These are phyloP conservation scores for Hypsibius dujardini DNA, from an alignment of 1,140 invertebrate species.

Conservation along the genomic window DNA sequence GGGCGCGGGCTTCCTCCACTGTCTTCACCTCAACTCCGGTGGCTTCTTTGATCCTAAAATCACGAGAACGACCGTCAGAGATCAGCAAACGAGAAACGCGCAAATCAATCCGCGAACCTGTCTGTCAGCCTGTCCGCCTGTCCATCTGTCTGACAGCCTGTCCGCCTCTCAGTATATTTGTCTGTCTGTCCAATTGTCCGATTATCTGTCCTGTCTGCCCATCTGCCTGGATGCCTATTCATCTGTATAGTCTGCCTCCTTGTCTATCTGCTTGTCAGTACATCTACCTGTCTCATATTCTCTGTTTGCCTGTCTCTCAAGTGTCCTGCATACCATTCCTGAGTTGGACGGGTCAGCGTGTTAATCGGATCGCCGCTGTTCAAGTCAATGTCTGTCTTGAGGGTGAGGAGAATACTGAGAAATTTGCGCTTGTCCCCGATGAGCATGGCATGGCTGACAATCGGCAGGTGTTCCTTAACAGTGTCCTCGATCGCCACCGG, in stretches of 20 bases:
- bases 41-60: not conserved
- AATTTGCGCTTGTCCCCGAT: conserved; percentile 72
- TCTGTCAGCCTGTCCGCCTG: no score
- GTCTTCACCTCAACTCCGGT: conserved; percentile 47
- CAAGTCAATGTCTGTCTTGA: conserved; percentile 54
- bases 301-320: not conserved
- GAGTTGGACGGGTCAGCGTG: conserved; percentile 43
- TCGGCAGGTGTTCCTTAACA: conserved; percentile 52
- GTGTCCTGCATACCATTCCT: conserved; percentile 46
- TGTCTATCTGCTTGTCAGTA: no score
- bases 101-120: no score
- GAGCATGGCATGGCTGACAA: conserved; percentile 59
- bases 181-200: no score
- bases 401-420: conserved; percentile 56
- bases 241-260: no score
- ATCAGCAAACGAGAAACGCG: no score
- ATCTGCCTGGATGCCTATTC: no score
- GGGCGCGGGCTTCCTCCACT: conserved; percentile 45
- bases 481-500: conserved; percentile 66
- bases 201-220: no score
- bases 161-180: no score
- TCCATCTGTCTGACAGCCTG: no score
- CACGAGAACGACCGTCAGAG: no score
- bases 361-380: conserved; percentile 52
- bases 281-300: no score